Conservation (phyloP, 1,140 invertebrate genomes). For the Arctopsyche grandis region DNA sequence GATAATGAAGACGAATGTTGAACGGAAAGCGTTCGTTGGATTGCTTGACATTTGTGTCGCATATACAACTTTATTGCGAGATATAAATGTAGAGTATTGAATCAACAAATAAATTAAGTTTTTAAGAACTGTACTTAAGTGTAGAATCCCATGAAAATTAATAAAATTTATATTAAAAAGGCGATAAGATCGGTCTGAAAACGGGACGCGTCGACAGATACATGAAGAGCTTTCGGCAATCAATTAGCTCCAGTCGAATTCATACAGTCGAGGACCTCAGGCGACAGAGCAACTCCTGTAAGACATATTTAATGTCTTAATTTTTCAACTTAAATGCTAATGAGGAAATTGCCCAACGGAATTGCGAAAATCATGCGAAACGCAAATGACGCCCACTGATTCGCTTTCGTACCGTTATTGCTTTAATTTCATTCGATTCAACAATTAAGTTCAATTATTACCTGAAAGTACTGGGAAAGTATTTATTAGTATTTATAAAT, state of each 20-base stretch:
- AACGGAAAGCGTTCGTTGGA: neutral
- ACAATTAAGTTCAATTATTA: neutral
- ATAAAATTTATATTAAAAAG: no score
- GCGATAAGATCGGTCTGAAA: no score
- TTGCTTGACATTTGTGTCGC: neutral
- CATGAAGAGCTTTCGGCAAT: slow-evolving; percentile 15
- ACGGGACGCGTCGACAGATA: no score
- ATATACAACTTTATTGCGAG: neutral
- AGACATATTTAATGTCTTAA: slow-evolving; percentile 48
- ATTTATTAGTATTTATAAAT: no score
- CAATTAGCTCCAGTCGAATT: slow-evolving; percentile 37
- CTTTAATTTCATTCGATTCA: neutral
- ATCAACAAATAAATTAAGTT: no score
- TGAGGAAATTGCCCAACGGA: slow-evolving; percentile 6
- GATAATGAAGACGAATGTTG: slow-evolving; percentile 10
- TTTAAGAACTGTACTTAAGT: no score
- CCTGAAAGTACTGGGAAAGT: no score
- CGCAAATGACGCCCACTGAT: neutral
- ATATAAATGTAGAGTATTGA: neutral
- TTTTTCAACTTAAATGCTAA: slow-evolving; percentile 16
- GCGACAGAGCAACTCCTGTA: slow-evolving; percentile 22
- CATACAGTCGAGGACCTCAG: slow-evolving; percentile 28
- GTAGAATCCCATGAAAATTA: no score
- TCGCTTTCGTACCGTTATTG: neutral
- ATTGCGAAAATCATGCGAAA: no score